These are phyloP conservation scores for Scylla paramamosain DNA, from an alignment of 1,140 invertebrate species.

Conservation along the genomic window DNA sequence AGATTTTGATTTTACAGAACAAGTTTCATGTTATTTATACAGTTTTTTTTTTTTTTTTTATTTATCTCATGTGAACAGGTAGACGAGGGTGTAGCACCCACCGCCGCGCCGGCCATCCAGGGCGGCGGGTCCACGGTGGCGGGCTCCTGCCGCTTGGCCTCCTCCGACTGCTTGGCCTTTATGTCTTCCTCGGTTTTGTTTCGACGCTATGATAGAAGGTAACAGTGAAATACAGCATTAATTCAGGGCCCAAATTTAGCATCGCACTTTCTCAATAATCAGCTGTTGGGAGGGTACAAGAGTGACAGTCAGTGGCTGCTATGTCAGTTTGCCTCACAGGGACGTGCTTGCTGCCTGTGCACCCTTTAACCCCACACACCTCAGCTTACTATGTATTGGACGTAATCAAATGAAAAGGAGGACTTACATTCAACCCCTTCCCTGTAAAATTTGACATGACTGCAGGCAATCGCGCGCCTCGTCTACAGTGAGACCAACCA, in stretches of 20 bases:
- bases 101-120: slow-evolving; percentile 52
- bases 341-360: too few species aligned
- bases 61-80: not conserved
- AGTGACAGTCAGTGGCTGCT: not conserved
- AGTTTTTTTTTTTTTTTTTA: not conserved
- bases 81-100: slow-evolving; percentile 6
- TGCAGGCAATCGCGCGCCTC: not conserved
- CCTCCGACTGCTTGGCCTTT: slow-evolving; percentile 42
- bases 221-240: slow-evolving; percentile 31
- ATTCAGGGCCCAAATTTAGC: not conserved
- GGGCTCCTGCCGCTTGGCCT: slow-evolving; percentile 12
- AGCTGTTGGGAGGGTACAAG: not conserved
- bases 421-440: not conserved
- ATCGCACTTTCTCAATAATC: not conserved
- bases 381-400: not conserved
- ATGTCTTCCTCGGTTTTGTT: not conserved
- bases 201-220: slow-evolving; percentile 46
- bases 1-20: not conserved
- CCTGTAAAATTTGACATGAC: not conserved
- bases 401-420: not conserved
- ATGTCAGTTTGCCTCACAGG: too few species aligned
- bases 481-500: not conserved
- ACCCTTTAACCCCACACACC: not conserved
- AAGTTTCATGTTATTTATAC: not conserved
- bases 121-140: slow-evolving; percentile 16